Conservation (phyloP, 2,888 invertebrate genomes). For the Ectemnius cavifrons region DNA sequence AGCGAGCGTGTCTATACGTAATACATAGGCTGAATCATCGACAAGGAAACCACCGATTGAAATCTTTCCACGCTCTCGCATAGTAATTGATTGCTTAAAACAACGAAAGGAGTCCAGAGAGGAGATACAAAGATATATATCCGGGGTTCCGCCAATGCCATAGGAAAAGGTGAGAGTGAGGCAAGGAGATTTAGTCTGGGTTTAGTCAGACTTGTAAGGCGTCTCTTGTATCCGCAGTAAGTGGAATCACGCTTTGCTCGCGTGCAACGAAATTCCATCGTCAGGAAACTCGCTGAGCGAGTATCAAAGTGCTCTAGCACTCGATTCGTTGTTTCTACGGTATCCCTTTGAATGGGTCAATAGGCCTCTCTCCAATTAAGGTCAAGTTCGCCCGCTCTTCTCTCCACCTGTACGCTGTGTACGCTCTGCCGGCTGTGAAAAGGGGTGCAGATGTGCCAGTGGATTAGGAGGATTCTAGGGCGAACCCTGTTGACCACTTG, state of each 20-base stretch:
- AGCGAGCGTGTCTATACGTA: background rate
- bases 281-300: background rate
- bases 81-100: background rate
- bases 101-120: too few species aligned
- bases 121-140: too few species aligned
- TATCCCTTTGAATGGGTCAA: conserved; percentile 43
- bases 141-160: too few species aligned
- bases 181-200: too few species aligned
- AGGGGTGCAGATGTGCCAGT: conserved; percentile 24
- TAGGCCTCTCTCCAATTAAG: conserved; percentile 54
- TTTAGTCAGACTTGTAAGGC: too few species aligned
- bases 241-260: too few species aligned
- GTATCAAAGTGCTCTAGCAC: conserved; percentile 12
- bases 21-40: background rate
- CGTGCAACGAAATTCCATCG: too few species aligned
- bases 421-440: background rate
- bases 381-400: conserved; percentile 39
- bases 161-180: too few species aligned
- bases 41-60: background rate
- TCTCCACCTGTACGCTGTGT: background rate
- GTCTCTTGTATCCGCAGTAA: too few species aligned
- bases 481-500: conserved; percentile 27
- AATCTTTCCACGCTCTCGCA: conserved; percentile 1
- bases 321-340: conserved; percentile 15
- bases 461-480: conserved; percentile 40